These are phyloP conservation scores for Mylabris phalerata DNA, from an alignment of 1,140 invertebrate species.

Conservation along the genomic window DNA sequence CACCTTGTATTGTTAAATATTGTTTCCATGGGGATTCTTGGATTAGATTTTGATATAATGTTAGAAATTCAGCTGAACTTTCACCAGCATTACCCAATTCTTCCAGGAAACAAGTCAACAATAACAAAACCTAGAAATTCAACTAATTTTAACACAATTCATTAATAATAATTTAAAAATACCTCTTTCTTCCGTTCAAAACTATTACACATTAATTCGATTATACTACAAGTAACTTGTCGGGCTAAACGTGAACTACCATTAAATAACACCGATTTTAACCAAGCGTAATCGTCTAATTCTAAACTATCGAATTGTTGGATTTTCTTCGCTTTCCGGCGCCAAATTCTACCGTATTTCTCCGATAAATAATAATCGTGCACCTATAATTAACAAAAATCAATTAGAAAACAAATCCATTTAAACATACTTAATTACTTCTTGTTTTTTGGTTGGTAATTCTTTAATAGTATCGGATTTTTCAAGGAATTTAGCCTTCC, in stretches of 20 bases:
- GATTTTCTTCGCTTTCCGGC: constrained; percentile 31
- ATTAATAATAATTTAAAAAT: not conserved
- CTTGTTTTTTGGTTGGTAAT: not conserved
- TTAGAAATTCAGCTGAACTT: constrained; percentile 84
- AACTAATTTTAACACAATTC: not conserved
- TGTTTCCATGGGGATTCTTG: constrained; percentile 84
- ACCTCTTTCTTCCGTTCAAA: constrained; percentile 57
- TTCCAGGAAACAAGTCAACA: constrained; percentile 82
- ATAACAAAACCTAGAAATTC: constrained; percentile 61
- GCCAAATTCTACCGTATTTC: constrained; percentile 67
- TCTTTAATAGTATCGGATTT: constrained; percentile 25
- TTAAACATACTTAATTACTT: not conserved
- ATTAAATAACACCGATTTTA: constrained; percentile 85
- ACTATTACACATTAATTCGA: constrained; percentile 73
- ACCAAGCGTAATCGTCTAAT: constrained; percentile 66
- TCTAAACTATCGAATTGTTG: constrained; percentile 42
- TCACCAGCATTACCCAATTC: constrained; percentile 81
- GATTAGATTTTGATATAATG: constrained; percentile 78
- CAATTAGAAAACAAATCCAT: no score
- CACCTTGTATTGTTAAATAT: constrained; percentile 81
- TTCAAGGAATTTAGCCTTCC: constrained; percentile 45
- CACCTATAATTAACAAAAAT: not conserved
- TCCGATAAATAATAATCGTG: constrained; percentile 57
- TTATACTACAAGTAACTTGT: constrained; percentile 81
- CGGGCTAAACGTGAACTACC: constrained; percentile 81